Base-by-base conservation (phyloP, 2,888 invertebrate genomes). In the Gastracanthus pulcherrimus region DNA sequence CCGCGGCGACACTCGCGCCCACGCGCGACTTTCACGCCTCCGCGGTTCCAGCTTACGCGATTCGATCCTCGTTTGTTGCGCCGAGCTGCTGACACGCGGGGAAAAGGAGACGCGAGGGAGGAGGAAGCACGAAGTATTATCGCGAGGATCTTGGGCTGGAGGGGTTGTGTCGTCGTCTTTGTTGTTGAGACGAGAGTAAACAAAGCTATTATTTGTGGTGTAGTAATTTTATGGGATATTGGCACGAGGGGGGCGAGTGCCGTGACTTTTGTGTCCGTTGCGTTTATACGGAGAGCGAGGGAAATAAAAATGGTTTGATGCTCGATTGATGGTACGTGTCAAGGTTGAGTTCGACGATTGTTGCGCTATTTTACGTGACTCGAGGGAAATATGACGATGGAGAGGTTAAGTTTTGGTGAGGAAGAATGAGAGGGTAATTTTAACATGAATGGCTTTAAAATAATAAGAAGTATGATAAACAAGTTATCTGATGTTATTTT, bases 21-120 rank as follows among this genome's bases (percentile, higher is more conserved):
- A 77, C 81, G 78, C 78, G 70, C 71, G 64, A 51, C 78, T 76
- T 82, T 82, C 76, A 76, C 79, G 74, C 79, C 79, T 38, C 45
- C 76, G 70, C 72, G 51, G 38, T 23, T 67, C 45, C 7, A 36
- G 16, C 45, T 62, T 62, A 13, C 77, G 7, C n/a, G 70, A 41
- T 34, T 45, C 7, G 45, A 45, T 60, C 29, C 34, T n/a, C 62
- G 62, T 19, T 9, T 55, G 3, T n/a, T 23, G 26, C n/a, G n/a
- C n/a, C n/a, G n/a, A n/a, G n/a, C 26, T 11, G 11, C 23, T 55
- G 7, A 9, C 5, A 36, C 2, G 31, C 36, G n/a, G 1, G n/a
- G 13, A 13, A 31, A 29, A 16, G 0, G 7, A 55, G 26, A 23
- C 6, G 29, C 7, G 13, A 3, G 2, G 16, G 45, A 45, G 1